These are phyloP conservation scores for Xiphias gladius DNA, from an alignment of 2,113 vertebrate genomes.

Conservation along the genomic window DNA sequence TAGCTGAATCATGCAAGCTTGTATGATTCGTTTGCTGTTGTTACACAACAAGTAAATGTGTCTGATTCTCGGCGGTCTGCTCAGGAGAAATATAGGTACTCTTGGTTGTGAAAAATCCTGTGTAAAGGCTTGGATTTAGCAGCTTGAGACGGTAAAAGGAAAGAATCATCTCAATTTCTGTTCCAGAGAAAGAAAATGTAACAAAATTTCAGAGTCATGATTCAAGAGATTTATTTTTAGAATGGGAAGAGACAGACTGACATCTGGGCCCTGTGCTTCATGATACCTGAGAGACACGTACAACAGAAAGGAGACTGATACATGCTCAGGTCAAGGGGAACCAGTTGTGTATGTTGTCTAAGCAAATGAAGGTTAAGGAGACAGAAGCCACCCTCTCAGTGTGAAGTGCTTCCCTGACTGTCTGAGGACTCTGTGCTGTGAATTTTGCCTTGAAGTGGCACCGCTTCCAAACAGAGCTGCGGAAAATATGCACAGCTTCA, in stretches of 20 bases:
- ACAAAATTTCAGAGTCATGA: constrained; percentile 1
- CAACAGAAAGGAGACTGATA: constrained; percentile 11
- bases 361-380: constrained; percentile 28
- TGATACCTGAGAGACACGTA: constrained; percentile 4
- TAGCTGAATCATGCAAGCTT: neutral
- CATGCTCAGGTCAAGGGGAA: constrained; percentile 15
- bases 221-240: neutral
- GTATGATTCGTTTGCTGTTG: constrained; percentile 24
- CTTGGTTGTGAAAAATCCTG: neutral
- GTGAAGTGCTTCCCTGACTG: constrained; percentile 18
- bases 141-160: neutral
- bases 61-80: neutral
- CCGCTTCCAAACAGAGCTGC: constrained; percentile 50
- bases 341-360: constrained; percentile 19
- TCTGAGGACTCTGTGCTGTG: constrained; percentile 23
- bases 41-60: neutral
- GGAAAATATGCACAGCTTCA: constrained; percentile 71
- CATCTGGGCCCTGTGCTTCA: neutral
- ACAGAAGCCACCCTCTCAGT: constrained; percentile 8
- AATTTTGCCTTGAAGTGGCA: constrained; percentile 23
- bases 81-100: neutral
- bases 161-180: neutral
- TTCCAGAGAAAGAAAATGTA: neutral
- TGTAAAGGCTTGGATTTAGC: neutral
- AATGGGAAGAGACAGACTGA: constrained; percentile 13